phyloP scores from a whole-genome alignment of 2,888 invertebrate species.

The Aphidoletes aphidimyza region DNA sequence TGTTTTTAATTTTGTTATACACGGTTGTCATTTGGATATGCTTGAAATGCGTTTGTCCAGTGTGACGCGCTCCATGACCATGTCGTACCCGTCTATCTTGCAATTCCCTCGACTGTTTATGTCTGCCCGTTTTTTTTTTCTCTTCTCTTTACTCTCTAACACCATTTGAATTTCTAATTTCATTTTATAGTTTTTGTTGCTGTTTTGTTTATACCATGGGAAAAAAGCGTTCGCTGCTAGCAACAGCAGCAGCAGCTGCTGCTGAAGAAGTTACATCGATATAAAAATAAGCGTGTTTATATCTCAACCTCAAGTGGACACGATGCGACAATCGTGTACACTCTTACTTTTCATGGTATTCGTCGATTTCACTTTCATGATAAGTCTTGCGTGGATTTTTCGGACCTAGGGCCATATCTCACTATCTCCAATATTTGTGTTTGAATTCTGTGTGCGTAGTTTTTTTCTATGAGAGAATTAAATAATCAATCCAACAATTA shows the following conservation, averaged over 20 bases:
- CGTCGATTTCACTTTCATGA: slow-evolving; percentile 10
- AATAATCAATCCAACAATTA: neutral
- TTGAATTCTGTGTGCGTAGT: no score
- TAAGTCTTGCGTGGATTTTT: neutral
- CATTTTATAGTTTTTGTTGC: neutral
- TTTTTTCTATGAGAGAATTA: neutral
- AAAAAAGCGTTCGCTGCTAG: no score
- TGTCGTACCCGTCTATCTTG: no score
- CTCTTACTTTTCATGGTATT: neutral
- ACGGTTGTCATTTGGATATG: neutral
- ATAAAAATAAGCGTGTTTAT: neutral
- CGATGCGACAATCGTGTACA: neutral
- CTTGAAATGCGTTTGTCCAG: neutral
- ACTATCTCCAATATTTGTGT: no score
- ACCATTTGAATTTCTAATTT: slow-evolving; percentile 16
- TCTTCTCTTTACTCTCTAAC: neutral
- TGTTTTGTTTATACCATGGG: neutral
- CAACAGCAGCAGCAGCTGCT: no score
- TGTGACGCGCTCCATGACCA: neutral
- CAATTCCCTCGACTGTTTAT: neutral
- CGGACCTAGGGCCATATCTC: neutral
- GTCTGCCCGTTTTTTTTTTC: neutral
- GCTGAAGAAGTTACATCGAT: slow-evolving; percentile 7
- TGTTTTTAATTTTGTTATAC: neutral
- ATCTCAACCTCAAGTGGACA: neutral